Conservation (phyloP, 30 jellyfish, hydroid and myxozoan species). For the Aurelia sp. region DNA sequence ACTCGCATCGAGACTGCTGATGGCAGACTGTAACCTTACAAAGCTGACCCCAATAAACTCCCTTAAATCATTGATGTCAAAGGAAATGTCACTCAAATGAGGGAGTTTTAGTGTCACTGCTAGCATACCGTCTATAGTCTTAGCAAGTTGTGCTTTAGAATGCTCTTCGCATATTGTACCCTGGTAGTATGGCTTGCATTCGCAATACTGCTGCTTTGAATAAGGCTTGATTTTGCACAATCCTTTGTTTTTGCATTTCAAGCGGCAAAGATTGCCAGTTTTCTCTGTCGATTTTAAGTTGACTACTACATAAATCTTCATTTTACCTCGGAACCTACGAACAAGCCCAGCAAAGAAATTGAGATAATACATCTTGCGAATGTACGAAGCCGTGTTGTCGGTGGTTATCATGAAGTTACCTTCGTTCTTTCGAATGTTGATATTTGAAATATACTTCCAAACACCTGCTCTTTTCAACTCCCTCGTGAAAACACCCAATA, state of each 20-base stretch:
- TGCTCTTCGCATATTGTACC: slow-evolving; percentile 29
- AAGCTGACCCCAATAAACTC: slow-evolving; percentile 30
- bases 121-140: slow-evolving; percentile 40
- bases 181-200: slow-evolving; percentile 46
- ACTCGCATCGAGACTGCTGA: slow-evolving; percentile 28
- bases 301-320: background rate
- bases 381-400: too few species aligned
- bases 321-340: too few species aligned
- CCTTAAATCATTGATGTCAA: slow-evolving; percentile 38
- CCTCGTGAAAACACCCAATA: background rate
- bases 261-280: slow-evolving; percentile 15
- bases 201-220: slow-evolving; percentile 30
- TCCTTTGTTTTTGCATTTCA: slow-evolving; percentile 22
- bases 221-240: slow-evolving; percentile 22
- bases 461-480: slow-evolving; percentile 5
- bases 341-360: too few species aligned
- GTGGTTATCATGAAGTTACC: background rate
- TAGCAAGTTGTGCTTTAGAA: slow-evolving; percentile 15
- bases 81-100: slow-evolving; percentile 26
- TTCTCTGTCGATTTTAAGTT: slow-evolving; percentile 9
- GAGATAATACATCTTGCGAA: too few species aligned
- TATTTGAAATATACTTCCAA: background rate
- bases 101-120: slow-evolving; percentile 28
- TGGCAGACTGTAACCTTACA: slow-evolving; percentile 12
- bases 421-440: background rate